Evolutionary conservation across 2,113 vertebrate genomes (phyloP).

Genomic region (Apodemus speciosus): DNA sequence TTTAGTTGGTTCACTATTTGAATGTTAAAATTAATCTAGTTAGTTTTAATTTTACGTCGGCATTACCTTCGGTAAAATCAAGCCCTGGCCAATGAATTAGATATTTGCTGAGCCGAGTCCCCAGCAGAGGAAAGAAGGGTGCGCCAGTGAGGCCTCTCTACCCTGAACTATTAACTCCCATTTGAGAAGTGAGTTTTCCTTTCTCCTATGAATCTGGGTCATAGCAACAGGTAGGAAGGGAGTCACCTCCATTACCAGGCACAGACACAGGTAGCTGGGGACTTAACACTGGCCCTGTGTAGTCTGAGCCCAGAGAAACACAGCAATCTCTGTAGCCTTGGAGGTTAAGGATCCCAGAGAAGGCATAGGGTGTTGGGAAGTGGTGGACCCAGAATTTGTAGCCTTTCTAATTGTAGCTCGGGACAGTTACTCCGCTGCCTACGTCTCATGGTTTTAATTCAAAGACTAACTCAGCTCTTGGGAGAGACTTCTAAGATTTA

Average conservation of each 20-base stretch:
- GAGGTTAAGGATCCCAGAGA: too few species aligned
- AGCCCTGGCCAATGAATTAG: too few species aligned
- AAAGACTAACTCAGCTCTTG: background rate
- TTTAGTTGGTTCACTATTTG: background rate
- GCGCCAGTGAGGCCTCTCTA: fast-evolving
- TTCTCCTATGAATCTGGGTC: background rate
- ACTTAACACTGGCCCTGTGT: background rate
- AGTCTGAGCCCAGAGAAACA: background rate
- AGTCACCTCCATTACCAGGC: background rate
- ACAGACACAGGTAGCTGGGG: conserved; percentile 66
- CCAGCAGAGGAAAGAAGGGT: background rate
- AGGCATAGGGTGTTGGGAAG: fast-evolving
- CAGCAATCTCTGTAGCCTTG: background rate
- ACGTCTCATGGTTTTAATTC: conserved; percentile 43
- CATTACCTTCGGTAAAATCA: background rate
- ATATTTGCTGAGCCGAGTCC: background rate
- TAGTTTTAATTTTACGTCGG: background rate
- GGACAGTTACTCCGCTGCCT: conserved; percentile 17
- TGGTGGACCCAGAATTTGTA: background rate
- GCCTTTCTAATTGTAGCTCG: background rate
- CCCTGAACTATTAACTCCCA: fast-evolving
- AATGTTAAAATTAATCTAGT: background rate
- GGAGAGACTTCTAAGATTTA: background rate
- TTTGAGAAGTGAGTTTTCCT: background rate
- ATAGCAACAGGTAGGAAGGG: fast-evolving